These are phyloP conservation scores for Platycnemis pennipes DNA, from an alignment of 2,888 invertebrate species.

Conservation along the genomic window DNA sequence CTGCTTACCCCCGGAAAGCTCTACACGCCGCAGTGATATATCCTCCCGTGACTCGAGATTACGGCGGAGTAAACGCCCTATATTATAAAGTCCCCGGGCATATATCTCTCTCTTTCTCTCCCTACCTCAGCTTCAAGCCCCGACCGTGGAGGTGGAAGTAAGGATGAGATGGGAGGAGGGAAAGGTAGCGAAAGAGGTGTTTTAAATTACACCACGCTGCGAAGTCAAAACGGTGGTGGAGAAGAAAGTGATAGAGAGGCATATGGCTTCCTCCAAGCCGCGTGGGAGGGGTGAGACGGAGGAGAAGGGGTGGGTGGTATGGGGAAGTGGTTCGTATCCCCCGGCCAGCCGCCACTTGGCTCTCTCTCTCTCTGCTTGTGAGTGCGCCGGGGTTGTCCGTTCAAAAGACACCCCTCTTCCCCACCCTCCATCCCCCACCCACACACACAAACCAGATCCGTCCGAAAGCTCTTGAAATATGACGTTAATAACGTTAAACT, in stretches of 20 bases:
- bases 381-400: background rate
- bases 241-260: constrained; percentile 38
- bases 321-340: background rate
- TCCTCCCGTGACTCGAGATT: constrained; percentile 54
- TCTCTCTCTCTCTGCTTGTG: background rate
- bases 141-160: background rate
- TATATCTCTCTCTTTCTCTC: too few species aligned
- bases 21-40: constrained; percentile 55
- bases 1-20: background rate
- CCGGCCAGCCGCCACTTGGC: background rate
- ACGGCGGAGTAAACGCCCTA: constrained; percentile 52
- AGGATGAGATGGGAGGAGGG: background rate
- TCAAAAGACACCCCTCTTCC: background rate
- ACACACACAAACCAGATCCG: background rate
- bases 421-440: background rate
- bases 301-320: background rate
- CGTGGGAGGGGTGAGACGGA: background rate
- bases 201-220: constrained; percentile 47
- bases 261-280: background rate
- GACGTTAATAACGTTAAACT: constrained; percentile 32
- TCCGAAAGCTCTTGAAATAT: constrained; percentile 16
- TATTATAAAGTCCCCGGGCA: constrained; percentile 45
- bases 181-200: background rate
- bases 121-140: background rate
- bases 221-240: constrained; percentile 18